Percentiles rank a stretch among this genome's conserved stretches.
Conservation (phyloP, 2,888 invertebrate genomes). For the Agriopis leucophaearia region DNA sequence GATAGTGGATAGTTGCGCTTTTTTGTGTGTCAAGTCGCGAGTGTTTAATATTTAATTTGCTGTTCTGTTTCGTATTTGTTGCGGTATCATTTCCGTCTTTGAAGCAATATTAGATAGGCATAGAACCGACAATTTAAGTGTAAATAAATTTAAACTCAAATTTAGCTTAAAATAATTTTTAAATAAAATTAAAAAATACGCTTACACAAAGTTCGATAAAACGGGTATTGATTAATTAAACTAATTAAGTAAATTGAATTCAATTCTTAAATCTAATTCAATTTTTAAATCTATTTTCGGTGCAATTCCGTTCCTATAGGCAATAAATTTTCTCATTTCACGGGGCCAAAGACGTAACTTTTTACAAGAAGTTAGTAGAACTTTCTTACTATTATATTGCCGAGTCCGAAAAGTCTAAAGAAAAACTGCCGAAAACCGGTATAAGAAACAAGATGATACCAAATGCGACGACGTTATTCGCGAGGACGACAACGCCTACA, state of each 20-base stretch:
- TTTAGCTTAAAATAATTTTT: constrained; percentile 39
- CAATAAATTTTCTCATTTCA: constrained; percentile 53
- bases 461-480: constrained; percentile 63
- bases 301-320: constrained; percentile 72
- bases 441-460: constrained; percentile 66
- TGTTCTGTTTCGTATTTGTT: constrained; percentile 46
- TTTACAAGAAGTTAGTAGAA: constrained; percentile 5
- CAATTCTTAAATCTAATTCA: constrained; percentile 22
- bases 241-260: constrained; percentile 11
- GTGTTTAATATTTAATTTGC: constrained; percentile 69
- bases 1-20: constrained; percentile 70
- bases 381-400: neutral
- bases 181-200: constrained; percentile 29
- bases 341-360: constrained; percentile 67
- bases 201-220: constrained; percentile 59
- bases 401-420: neutral
- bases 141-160: constrained; percentile 29
- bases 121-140: constrained; percentile 32
- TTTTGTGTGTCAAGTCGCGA: constrained; percentile 72
- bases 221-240: constrained; percentile 61
- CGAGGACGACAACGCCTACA: constrained; percentile 67
- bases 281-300: constrained; percentile 46
- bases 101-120: constrained; percentile 47
- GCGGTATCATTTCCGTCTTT: constrained; percentile 37
- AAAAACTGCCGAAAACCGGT: constrained; percentile 30